Percentiles rank a stretch among this genome's conserved stretches.
Evolutionary conservation across 2,797 vertebrate genomes (phyloP).

Genomic region (Vireo griseus): DNA sequence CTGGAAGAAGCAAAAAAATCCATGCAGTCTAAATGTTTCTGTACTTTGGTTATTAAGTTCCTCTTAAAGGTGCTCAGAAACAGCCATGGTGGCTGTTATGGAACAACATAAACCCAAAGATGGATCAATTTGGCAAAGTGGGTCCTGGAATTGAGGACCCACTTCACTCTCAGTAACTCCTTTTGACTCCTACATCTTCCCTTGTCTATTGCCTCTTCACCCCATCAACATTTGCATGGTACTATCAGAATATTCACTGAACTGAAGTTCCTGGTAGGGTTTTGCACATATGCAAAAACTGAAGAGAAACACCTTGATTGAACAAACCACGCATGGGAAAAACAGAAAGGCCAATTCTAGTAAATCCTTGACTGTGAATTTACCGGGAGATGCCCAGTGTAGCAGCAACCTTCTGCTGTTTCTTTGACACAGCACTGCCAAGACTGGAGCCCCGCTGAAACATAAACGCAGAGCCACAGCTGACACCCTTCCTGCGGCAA

Average conservation of each 20-base stretch:
- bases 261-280: neutral
- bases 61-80: neutral
- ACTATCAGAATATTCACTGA: neutral
- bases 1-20: neutral
- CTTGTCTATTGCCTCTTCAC: neutral
- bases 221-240: accelerated
- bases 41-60: neutral
- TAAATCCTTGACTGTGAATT: neutral
- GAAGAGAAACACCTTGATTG: neutral
- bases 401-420: neutral
- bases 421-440: neutral
- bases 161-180: neutral
- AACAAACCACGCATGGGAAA: neutral
- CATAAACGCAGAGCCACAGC: accelerated
- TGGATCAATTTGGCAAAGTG: accelerated
- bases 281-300: neutral
- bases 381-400: neutral
- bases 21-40: neutral
- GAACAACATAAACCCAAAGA: neutral
- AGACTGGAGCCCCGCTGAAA: neutral
- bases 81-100: neutral
- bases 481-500: neutral
- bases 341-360: neutral
- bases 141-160: neutral
- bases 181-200: neutral